Evolutionary conservation across 2,888 invertebrate genomes (phyloP).

Genomic region (Selenia dentaria): DNA sequence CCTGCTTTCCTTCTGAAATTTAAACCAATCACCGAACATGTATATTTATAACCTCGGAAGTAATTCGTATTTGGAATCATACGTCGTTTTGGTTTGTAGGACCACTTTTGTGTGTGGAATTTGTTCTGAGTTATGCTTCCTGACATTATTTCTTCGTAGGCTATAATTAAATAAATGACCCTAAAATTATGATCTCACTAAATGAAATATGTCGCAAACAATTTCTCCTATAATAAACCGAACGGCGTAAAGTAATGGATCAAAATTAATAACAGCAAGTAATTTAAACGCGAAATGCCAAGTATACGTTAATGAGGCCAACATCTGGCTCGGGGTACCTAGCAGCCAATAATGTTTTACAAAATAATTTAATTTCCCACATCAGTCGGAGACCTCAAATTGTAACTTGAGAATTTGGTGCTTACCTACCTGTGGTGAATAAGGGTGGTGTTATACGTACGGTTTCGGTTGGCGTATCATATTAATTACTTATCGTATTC

Average conservation of each 20-base stretch:
- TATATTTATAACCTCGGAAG: too few relatives aligned
- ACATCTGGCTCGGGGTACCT: conserved; percentile 17
- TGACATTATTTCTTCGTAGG: too few relatives aligned
- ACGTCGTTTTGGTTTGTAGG: too few relatives aligned
- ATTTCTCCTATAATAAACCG: conserved; percentile 2
- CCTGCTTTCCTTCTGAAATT: too few relatives aligned
- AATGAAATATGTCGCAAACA: background rate
- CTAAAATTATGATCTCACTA: background rate
- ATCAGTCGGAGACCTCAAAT: conserved; percentile 26
- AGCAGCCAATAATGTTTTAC: conserved; percentile 28
- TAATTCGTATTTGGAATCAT: too few relatives aligned
- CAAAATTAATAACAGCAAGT: conserved; percentile 4
- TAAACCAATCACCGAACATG: too few relatives aligned
- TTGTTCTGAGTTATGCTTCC: too few relatives aligned
- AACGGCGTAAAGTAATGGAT: conserved; percentile 9
- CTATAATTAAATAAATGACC: conserved; percentile 5
- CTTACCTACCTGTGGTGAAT: background rate
- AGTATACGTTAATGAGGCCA: conserved; percentile 5
- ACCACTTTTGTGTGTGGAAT: too few relatives aligned
- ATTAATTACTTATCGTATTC: too few relatives aligned
- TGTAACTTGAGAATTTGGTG: conserved; percentile 22
- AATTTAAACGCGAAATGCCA: background rate
- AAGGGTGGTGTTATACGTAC: background rate
- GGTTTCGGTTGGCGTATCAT: too few relatives aligned
- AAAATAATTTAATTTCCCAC: conserved; percentile 25